These are phyloP conservation scores for Condylostylus longicornis DNA, from an alignment of 1,140 invertebrate species.

Conservation along the genomic window DNA sequence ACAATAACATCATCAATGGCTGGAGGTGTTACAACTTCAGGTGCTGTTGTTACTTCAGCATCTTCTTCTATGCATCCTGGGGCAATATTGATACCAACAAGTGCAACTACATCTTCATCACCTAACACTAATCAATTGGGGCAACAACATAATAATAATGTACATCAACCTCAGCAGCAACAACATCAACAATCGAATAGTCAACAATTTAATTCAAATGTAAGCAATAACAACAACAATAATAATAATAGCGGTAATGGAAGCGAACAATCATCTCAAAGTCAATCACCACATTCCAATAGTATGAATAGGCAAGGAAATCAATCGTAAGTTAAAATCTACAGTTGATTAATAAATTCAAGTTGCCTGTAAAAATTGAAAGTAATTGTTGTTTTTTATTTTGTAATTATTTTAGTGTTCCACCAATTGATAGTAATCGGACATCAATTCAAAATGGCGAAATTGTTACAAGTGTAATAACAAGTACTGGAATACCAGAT, in stretches of 20 bases:
- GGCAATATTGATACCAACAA: neutral
- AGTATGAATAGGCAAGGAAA: conserved; percentile 30
- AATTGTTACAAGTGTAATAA: conserved; percentile 28
- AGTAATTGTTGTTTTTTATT: neutral
- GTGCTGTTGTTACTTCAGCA: conserved; percentile 17
- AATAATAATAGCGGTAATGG: conserved; percentile 11
- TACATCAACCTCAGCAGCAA: conserved; percentile 6
- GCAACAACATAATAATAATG: neutral
- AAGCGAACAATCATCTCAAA: conserved; percentile 19
- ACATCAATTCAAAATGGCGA: conserved; percentile 18
- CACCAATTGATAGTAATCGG: conserved; percentile 22
- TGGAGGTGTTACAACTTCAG: conserved; percentile 14
- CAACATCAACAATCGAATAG: conserved; percentile 6
- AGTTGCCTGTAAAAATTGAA: neutral
- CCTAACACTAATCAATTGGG: no score
- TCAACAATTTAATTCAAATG: conserved; percentile 1
- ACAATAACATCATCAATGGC: neutral
- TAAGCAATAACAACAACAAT: neutral
- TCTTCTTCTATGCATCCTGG: conserved; percentile 6
- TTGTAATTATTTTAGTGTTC: conserved; percentile 14
- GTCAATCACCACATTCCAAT: conserved; percentile 27
- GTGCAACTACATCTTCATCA: no score
- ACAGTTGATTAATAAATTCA: neutral
- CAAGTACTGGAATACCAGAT: conserved; percentile 28
- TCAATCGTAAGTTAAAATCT: conserved; percentile 24